Evolutionary conservation across 2,888 invertebrate genomes (phyloP), one percentile per base, ranked within the genome.

Genomic region (Stenurella melanura): DNA sequence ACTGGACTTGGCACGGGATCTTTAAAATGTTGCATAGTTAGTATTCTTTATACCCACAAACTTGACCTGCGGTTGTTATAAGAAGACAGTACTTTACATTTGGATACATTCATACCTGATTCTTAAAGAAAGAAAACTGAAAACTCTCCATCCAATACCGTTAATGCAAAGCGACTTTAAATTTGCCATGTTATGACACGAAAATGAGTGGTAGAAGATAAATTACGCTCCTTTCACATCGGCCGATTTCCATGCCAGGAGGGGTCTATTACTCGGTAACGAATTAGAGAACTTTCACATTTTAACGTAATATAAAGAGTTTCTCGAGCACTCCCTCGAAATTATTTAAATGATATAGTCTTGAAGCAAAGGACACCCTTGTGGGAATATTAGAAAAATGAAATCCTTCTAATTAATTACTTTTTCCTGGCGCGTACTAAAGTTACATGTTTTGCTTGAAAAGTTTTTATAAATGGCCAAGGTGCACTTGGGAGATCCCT

Each of bases 281-380:
- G 21, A 30, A 60, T 60, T 60, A 38, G 50, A 38, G 50, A 61
- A 63, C 21, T 21, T 34, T 71, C 38, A 19, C 30, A 34, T 58
- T 26, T 60, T 50, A 19, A 70, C 30, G 30, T 74, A 11, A 38
- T 18, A 6, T 42, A 57, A n/a, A 72, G 71, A 34, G 66, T 42
- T 66, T 30, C 19, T 50, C 19, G 19, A 66, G 42, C 19, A 15
- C 17, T 38, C 34, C 38, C 66, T 38, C 2, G 19, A 38, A 66
- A 66, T 66, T 17, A 66, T 66, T 66, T 66, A 34, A 66, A 66
- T 66, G 66, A 42, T 34, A 64, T 30, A 58, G 34, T 64, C 64
- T 34, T 34, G 26, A 26, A 34, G 64, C 7, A 18, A 26, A 64
- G 34, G 64, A 12, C 50, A 50, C 42, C 66, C 66, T 50, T 12